Evolutionary conservation across 2,888 invertebrate genomes (phyloP), one percentile per base, ranked within the genome.

Genomic region (Cheilosia pagana): DNA sequence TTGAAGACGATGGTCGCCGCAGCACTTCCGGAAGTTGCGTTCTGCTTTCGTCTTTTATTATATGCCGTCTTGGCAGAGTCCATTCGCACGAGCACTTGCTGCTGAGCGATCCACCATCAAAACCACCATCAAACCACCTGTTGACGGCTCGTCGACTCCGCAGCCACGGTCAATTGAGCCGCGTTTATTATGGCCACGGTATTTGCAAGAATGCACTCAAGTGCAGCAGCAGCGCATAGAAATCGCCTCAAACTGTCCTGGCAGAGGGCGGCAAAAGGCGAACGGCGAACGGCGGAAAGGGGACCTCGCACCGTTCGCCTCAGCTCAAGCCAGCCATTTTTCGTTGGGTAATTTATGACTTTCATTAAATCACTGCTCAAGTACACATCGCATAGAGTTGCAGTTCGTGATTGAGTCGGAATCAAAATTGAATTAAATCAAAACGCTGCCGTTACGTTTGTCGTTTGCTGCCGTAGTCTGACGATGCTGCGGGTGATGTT

Each of bases 371-470:
- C 85, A 81, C 85, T 81, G 43, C 81, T 71, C 75, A 57, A 76
- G 81, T 81, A 85, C 85, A 85, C 76, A 85, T 79, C 81, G 85
- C 75, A 85, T 81, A 81, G 60, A 85, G 85, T 55, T 81, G 85
- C 71, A 85, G 85, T 85, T 85, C 85, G 85, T 85, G 85, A 85
- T 85, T 81, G 81, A 85, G 75, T 85, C 81, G 75, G 72, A 85
- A 85, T 85, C 85, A 85, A 76, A 79, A 81, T 76, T 81, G 71
- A 85, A 85, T 85, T 85, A 85, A 85, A 85, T 81, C 81, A 85
- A 71, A 85, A 85, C 19, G 75, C 68, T 71, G 75, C 81, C 50
- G 68, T 25, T 63, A 25, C 67, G 53, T n/a, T 21, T 45, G 55
- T 63, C 60, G 16, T 7, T 53, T 28, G 68, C 62, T 62, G 60